Base-by-base conservation (phyloP, 2,797 vertebrate genomes). In the Rhyacichthys aspro region DNA sequence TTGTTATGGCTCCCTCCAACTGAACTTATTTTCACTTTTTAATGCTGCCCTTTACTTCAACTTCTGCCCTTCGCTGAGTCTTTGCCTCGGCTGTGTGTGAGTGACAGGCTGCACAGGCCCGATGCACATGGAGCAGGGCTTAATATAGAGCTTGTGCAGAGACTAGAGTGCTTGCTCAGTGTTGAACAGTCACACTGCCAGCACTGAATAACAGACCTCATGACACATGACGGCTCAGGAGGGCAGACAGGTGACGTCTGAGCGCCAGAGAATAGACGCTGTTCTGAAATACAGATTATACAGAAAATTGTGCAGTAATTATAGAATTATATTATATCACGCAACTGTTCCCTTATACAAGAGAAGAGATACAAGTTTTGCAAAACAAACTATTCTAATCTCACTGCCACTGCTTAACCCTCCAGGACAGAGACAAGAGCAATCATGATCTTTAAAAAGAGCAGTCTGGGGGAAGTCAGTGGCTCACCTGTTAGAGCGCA, bases 171-270 rank as follows among this genome's bases (percentile, higher is more conserved):
- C 59, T 72, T 70, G 49, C 53, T 67, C 60, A 41, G 53, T 64
- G 55, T 76, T 70, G 46, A 74, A 62, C 73, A 67, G 66, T 70
- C 63, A 64, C 56, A 15, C 66, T 58, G 77, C 79, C 64, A 78
- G 72, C 58, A 53, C 38, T 49, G 56, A 71, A 70, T 55, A 71
- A 68, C 56, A 59, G 37, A 0, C 38, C 45, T 48, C 53, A 19
- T 0, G 53, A 65, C 18, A 53, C 43, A 16, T 9, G 70, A 82
- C 44, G 58, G 38, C 42, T 60, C 7, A 1, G 1, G 17, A 12
- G 23, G 42, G 28, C 1, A 42, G 36, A 37, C 1, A 28, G 34
- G 28, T 39, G 47, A 55, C 37, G 15, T 50, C 42, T 68, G 23
- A 36, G 5, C 47, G 55, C 48, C 39, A 52, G 1, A 48, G 28